These are phyloP conservation scores for Heliothis peltigera DNA, from an alignment of 2,888 invertebrate species.

Conservation along the genomic window DNA sequence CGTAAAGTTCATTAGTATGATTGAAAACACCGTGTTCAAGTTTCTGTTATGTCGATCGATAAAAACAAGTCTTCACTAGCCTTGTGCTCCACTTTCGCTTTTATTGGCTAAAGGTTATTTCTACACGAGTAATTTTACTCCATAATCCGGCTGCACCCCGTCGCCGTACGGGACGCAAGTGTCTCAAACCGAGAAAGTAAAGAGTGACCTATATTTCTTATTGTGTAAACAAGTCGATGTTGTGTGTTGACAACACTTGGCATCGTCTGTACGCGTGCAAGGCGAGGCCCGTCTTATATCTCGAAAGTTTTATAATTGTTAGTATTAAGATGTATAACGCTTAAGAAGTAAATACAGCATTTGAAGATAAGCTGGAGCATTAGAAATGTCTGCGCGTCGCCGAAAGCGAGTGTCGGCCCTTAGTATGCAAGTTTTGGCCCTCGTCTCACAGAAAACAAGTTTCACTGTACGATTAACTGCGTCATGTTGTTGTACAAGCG, in stretches of 20 bases:
- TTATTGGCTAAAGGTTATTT: slow-evolving; percentile 73
- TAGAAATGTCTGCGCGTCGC: slow-evolving; percentile 30
- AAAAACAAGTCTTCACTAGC: slow-evolving; percentile 71
- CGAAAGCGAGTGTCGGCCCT: slow-evolving; percentile 50
- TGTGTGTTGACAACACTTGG: slow-evolving; percentile 55
- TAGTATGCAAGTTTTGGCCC: slow-evolving; percentile 70
- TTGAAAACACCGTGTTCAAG: slow-evolving; percentile 59
- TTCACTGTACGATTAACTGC: slow-evolving; percentile 64
- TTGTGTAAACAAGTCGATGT: slow-evolving; percentile 56
- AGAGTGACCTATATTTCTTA: slow-evolving; percentile 61
- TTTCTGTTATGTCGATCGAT: slow-evolving; percentile 68
- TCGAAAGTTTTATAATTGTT: slow-evolving; percentile 22
- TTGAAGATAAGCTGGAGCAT: slow-evolving; percentile 26
- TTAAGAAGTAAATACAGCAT: slow-evolving; percentile 8
- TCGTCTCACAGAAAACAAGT: slow-evolving; percentile 76
- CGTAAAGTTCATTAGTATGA: slow-evolving; percentile 53
- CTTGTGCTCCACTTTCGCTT: slow-evolving; percentile 77
- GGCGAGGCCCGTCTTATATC: slow-evolving; percentile 11
- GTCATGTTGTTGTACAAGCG: slow-evolving; percentile 51
- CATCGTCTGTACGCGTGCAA: slow-evolving; percentile 42
- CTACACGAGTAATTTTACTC: slow-evolving; percentile 62
- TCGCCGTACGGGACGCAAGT: slow-evolving; percentile 43
- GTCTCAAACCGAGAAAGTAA: slow-evolving; percentile 54
- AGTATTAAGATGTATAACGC: slow-evolving; percentile 1
- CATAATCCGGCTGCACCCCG: slow-evolving; percentile 51